Evolutionary conservation across 2,113 vertebrate genomes (phyloP), one percentile per base, ranked within the genome.

Genomic region (Amazona guildingii): DNA sequence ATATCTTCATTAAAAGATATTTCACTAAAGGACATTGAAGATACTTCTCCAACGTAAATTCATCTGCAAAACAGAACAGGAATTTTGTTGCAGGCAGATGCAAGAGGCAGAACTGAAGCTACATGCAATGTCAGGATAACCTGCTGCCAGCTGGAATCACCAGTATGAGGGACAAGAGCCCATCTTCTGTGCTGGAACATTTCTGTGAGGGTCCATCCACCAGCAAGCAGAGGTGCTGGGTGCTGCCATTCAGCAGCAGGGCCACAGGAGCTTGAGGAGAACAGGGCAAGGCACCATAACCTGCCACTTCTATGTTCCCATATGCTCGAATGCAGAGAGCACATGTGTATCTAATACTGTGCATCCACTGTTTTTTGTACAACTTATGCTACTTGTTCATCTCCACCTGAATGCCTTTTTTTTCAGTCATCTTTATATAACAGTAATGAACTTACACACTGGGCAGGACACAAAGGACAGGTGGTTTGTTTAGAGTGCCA

Each of bases 1-100:
- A 89, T 18, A 8, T 92, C 86, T 94, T 95, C 39, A 91, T 86
- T 72, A 91, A 94, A 95, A 75, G 23, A 6, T 44, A 76, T 59
- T 92, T 92, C 83, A 66, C 62, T 86, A 51, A 80, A 89, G 51
- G 33, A 69, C 52, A 69, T 1, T 20, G 61, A 74, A 78, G 61
- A 28, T 29, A 61, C 43, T 84, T 81, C 54, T 37, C 51, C 43
- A 75, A 19, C 20, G 75, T 29, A 41, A 77, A 67, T 51, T 88
- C 19, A 20, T 1, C 25, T 51, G 25, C 21, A 25, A 73, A 66
- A 37, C 2, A 55, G 57, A 88, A 62, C 1, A 13, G 0, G 1
- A 49, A 19, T 61, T 68, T 44, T 41, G 43, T 51, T 66, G 54
- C 2, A 2, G 67, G 52, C 3, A 11, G 18, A n/a, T 17, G 23